Evolutionary conservation across 2,113 vertebrate species (phyloP).

Genomic region (Corythornis vintsioides): DNA sequence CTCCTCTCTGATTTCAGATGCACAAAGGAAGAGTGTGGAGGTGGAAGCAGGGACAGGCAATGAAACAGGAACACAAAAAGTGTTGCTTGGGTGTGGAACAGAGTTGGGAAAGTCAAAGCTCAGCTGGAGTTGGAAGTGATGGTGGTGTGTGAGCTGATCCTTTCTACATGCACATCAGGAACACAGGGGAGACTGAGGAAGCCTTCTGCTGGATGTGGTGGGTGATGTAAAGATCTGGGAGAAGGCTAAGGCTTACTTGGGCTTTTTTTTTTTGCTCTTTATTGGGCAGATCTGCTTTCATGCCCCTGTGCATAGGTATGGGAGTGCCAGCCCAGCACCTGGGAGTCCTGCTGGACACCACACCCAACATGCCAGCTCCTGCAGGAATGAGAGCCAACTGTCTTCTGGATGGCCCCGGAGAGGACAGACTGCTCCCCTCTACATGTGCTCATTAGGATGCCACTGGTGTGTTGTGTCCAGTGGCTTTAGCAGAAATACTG

Average conservation of each 20-base stretch:
- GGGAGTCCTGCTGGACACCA: neutral
- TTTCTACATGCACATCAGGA: neutral
- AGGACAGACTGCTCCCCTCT: neutral
- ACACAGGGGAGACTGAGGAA: neutral
- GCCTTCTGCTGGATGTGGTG: neutral
- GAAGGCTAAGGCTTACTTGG: neutral
- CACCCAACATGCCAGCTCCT: neutral
- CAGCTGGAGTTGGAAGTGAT: neutral
- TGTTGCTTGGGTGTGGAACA: neutral
- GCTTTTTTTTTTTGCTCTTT: neutral
- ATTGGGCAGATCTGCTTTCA: neutral
- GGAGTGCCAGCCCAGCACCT: neutral
- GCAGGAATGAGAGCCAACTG: neutral
- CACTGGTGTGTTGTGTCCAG: neutral
- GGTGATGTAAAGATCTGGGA: neutral
- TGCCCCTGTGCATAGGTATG: accelerated
- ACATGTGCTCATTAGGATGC: neutral
- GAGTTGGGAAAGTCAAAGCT: neutral
- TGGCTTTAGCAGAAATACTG: neutral
- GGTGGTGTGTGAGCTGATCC: neutral
- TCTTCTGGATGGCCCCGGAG: neutral
- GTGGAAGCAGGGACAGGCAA: neutral
- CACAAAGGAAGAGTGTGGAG: conserved; percentile 30
- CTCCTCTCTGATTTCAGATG: conserved; percentile 46
- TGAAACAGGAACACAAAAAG: neutral